Base-by-base conservation (phyloP, 2,888 invertebrate genomes). In the Epinotia nisella region DNA sequence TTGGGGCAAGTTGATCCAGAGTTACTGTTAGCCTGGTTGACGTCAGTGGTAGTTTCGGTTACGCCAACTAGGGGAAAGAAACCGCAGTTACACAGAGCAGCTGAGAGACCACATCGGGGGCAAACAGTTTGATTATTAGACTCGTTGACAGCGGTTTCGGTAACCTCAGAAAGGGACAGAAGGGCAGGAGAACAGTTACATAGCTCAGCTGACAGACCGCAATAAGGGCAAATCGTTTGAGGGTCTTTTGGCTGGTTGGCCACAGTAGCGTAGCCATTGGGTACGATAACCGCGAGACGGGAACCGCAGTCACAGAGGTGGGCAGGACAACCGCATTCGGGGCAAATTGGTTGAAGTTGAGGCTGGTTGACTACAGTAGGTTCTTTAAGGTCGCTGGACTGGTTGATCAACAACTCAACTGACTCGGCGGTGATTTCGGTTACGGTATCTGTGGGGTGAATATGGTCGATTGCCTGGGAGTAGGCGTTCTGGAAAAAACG, bases 381-480 rank as follows among this genome's bases (percentile, higher is more conserved):
- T 15, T 49, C 49, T n/a, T 7, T n/a, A 49, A 49, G 4, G 13
- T 49, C n/a, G n/a, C n/a, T n/a, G 7, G 49, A n/a, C n/a, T n/a
- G 49, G 15, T n/a, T 49, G n/a, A 49, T n/a, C 49, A 49, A 3
- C 49, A 7, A 49, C 1, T 49, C 7, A 4, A 49, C n/a, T 49
- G 49, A 1, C n/a, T 49, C 49, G n/a, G n/a, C n/a, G 49, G n/a
- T n/a, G 5, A 49, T 49, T 15, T 62, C 62, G 29, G 11, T 51
- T 29, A 62, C 3, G 24, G 45, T 10, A n/a, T 61, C 45, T 7
- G 49, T 51, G 29, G 49, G 7, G 39, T 17, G 19, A 24, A 35
- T 35, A 35, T 41, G 45, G 19, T 7, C 24, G 62, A 62, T 62
- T 5, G 62, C 62, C 49, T 62, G 62, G 17, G 62, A 62, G 62